Evolutionary conservation across 2,113 vertebrate species (phyloP), one percentile per base, ranked within the genome.

Genomic region (Cathartes aura): DNA sequence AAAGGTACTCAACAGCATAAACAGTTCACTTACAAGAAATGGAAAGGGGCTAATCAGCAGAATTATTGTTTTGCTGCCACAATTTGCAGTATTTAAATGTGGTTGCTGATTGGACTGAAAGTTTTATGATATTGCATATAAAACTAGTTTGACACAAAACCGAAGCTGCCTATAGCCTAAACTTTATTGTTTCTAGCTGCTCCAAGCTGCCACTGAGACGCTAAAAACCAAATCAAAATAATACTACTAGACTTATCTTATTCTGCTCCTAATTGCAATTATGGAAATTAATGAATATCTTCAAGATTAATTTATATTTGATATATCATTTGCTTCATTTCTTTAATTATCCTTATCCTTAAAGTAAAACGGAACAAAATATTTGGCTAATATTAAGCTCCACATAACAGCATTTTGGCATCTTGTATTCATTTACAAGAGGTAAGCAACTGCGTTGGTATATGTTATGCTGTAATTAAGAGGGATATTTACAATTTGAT

Each of bases 31-130:
- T 99, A 99, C 99, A 99, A 99, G 99, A 99, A 99, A 99, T 99
- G 99, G 99, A 99, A 99, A 99, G 99, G 99, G 99, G 99, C 99
- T 99, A 99, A 99, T 99, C 99, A 99, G 99, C 98, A 99, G 99
- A 99, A 99, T 99, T 99, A 99, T 99, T 99, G 99, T 99, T 99
- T 99, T 99, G 99, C 99, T 99, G 99, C 99, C 99, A 99, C 99
- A 99, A 99, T 99, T 99, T 99, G 99, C 99, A 98, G 99, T 99
- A 99, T 99, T 99, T 99, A 98, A 99, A 99, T 99, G 99, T 99
- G 99, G 98, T 98, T 99, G 98, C 99, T 99, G 99, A 99, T 99
- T 99, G 99, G 99, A 99, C 99, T 99, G 99, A 98, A 99, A 99
- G 99, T 99, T 98, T 99, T 98, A 98, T 98, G 98, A 98, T 99